Percentiles rank a stretch among this genome's conserved stretches.
Conservation (phyloP, 2,888 invertebrate genomes). For the Mythimna vitellina region DNA sequence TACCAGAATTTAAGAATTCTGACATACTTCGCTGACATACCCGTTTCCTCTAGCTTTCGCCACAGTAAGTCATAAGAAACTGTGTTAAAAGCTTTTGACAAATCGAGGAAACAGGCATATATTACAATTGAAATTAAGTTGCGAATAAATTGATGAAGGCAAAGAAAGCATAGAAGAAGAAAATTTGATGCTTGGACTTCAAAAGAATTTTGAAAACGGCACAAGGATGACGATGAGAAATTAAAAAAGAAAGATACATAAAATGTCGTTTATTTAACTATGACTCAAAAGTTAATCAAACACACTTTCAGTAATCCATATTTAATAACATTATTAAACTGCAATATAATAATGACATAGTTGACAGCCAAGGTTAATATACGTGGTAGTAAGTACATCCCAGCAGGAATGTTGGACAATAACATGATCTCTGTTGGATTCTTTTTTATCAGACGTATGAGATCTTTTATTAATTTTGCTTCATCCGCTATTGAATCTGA, state of each 20-base stretch:
- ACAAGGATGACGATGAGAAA: not conserved
- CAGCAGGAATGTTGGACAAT: constrained; percentile 13
- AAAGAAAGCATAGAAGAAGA: too few relatives aligned
- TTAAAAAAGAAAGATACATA: not conserved
- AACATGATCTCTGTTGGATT: constrained; percentile 17
- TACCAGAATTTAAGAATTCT: too few relatives aligned
- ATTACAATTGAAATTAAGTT: too few relatives aligned
- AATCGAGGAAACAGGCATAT: too few relatives aligned
- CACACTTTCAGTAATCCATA: not conserved
- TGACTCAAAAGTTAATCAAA: not conserved
- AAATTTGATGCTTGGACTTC: too few relatives aligned
- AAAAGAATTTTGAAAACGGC: too few relatives aligned
- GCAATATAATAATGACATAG: constrained; percentile 22
- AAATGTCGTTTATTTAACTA: not conserved
- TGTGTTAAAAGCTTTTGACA: too few relatives aligned
- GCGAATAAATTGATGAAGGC: not conserved
- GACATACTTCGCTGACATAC: too few relatives aligned
- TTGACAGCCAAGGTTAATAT: constrained; percentile 4
- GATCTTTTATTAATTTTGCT: constrained; percentile 1
- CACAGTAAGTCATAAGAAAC: too few relatives aligned
- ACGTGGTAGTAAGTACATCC: constrained; percentile 16
- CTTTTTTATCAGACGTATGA: constrained; percentile 15
- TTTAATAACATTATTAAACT: constrained; percentile 20
- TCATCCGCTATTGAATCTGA: constrained; percentile 5
- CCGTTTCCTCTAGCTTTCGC: too few relatives aligned